These are phyloP conservation scores for Lacanobia oleracea DNA, from an alignment of 2,888 invertebrate species.

Conservation along the genomic window DNA sequence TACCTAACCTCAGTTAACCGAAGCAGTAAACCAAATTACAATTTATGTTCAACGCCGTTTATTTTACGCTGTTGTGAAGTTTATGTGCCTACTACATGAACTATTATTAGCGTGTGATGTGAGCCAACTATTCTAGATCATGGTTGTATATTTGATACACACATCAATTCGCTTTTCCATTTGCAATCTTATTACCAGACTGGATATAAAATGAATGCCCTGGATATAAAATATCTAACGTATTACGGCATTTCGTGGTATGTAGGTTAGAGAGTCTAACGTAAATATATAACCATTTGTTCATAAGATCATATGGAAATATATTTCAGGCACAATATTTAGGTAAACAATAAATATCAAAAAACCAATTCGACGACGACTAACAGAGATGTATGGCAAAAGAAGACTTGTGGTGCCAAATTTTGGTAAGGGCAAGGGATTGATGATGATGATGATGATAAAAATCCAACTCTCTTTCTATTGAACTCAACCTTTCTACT, in stretches of 20 bases:
- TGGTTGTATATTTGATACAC: conserved; percentile 64
- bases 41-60: conserved; percentile 58
- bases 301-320: not conserved
- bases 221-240: conserved; percentile 12
- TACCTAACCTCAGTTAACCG: conserved; percentile 29
- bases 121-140: conserved; percentile 74
- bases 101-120: conserved; percentile 68
- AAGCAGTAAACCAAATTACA: conserved; percentile 57
- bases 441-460: too few relatives aligned
- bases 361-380: too few relatives aligned
- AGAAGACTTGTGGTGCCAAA: too few relatives aligned
- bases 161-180: conserved; percentile 46
- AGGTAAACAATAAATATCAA: too few relatives aligned
- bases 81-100: conserved; percentile 64
- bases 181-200: conserved; percentile 36
- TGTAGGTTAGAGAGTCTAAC: conserved; percentile 13
- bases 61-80: conserved; percentile 63
- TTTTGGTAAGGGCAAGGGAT: not conserved
- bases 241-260: conserved; percentile 29
- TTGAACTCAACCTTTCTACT: not conserved
- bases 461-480: too few relatives aligned
- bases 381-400: too few relatives aligned
- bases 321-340: not conserved
- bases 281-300: conserved; percentile 17
- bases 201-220: conserved; percentile 22